Evolutionary conservation across 2,797 vertebrate species (phyloP).

Genomic region (Chlorospingus flavigularis): DNA sequence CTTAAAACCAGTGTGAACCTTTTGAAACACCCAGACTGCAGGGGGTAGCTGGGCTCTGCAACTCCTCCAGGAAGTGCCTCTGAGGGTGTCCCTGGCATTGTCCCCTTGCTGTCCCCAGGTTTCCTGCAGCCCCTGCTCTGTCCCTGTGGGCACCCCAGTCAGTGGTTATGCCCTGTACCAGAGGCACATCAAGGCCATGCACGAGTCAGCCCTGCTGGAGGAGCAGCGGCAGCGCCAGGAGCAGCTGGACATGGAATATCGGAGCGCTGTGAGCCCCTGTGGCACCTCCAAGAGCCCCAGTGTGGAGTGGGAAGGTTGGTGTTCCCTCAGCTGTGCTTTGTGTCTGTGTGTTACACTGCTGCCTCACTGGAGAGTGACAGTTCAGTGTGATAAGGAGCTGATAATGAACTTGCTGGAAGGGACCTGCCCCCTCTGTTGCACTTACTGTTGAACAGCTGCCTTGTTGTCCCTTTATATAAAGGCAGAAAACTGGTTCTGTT

Average conservation of each 20-base stretch:
- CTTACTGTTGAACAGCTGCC: neutral
- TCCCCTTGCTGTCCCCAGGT: conserved; percentile 46
- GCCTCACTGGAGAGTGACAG: neutral
- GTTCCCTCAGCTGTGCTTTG: neutral
- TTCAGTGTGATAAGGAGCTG: neutral
- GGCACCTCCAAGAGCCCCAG: conserved; percentile 85
- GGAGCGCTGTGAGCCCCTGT: conserved; percentile 74
- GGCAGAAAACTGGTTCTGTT: neutral
- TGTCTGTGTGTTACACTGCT: neutral
- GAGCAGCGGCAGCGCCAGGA: conserved; percentile 92
- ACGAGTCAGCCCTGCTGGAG: conserved; percentile 90
- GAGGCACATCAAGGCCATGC: conserved; percentile 93
- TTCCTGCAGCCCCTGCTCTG: conserved; percentile 72
- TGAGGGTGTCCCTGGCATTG: neutral
- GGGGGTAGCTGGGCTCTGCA: neutral
- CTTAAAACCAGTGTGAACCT: neutral
- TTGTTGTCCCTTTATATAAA: neutral
- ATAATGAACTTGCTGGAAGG: neutral
- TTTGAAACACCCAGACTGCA: neutral
- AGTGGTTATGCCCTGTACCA: conserved; percentile 92
- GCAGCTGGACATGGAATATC: conserved; percentile 85
- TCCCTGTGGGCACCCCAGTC: conserved; percentile 78
- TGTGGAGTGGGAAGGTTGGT: conserved; percentile 90
- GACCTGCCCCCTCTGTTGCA: neutral
- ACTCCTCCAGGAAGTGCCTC: neutral